Conservation (phyloP, 2,113 vertebrate species). For the Micromys minutus region DNA sequence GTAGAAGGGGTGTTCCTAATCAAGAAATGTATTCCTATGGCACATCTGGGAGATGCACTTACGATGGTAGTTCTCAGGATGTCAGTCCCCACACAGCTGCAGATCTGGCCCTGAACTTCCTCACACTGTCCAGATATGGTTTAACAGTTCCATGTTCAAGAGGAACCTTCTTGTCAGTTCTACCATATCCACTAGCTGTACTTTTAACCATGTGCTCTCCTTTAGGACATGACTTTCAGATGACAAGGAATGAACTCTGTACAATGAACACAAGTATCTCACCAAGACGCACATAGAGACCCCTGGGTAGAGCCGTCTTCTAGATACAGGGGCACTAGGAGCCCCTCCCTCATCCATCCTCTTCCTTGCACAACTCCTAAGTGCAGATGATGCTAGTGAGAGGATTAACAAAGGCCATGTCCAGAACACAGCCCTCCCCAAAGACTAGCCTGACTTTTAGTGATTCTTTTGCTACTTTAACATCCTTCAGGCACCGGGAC, state of each 20-base stretch:
- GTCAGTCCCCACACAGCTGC: neutral
- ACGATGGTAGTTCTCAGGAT: neutral
- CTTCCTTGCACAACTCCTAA: neutral
- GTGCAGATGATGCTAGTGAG: neutral
- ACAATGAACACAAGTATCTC: neutral
- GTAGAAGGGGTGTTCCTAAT: neutral
- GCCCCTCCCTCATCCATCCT: neutral
- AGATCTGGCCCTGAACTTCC: neutral
- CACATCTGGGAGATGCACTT: neutral
- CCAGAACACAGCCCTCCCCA: conserved; percentile 24
- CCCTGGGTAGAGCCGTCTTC: neutral
- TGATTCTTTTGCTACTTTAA: neutral
- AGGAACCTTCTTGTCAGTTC: neutral
- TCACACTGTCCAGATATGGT: neutral
- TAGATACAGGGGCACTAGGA: neutral
- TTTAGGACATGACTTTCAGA: neutral
- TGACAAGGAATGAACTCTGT: too few species aligned
- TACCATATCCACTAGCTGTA: conserved; percentile 10
- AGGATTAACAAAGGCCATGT: neutral
- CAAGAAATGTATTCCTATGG: neutral
- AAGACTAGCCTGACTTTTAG: conserved; percentile 31
- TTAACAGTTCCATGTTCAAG: neutral
- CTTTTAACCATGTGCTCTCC: neutral
- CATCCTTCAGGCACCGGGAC: neutral
- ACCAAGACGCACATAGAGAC: neutral